A percentile compares a stretch with the other conserved stretches of the same genome.
phyloP scores from a whole-genome alignment of 2,888 invertebrate species.

The Falcaria lacertinaria region DNA sequence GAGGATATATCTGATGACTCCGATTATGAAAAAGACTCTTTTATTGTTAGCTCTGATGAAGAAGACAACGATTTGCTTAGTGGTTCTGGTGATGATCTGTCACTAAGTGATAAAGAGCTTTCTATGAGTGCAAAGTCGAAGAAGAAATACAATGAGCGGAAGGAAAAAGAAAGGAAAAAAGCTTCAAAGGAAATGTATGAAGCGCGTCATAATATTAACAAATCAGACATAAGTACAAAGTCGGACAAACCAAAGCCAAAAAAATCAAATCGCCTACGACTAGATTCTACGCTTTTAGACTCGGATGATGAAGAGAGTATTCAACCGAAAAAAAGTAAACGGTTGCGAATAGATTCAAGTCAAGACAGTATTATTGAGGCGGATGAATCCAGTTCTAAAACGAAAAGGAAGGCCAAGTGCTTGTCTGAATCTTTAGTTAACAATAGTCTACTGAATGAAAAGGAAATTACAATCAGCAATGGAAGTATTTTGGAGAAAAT shows the following conservation, averaged over 20 bases:
- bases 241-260: slow-evolving; percentile 20
- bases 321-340: slow-evolving; percentile 44
- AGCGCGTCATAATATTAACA: slow-evolving; percentile 52
- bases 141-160: slow-evolving; percentile 61
- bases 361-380: slow-evolving; percentile 28
- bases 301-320: slow-evolving; percentile 37
- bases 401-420: slow-evolving; percentile 33
- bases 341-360: slow-evolving; percentile 54
- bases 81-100: slow-evolving; percentile 66
- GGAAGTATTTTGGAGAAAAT: slow-evolving; percentile 26
- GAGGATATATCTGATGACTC: slow-evolving; percentile 61
- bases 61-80: slow-evolving; percentile 64
- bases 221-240: slow-evolving; percentile 26
- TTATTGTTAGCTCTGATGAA: slow-evolving; percentile 73
- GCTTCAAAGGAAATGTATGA: slow-evolving; percentile 70
- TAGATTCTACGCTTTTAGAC: slow-evolving; percentile 42
- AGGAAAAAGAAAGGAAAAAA: slow-evolving; percentile 61
- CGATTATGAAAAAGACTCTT: slow-evolving; percentile 76
- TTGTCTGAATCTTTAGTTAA: slow-evolving; percentile 39
- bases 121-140: slow-evolving; percentile 64
- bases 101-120: slow-evolving; percentile 65
- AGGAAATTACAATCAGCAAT: slow-evolving; percentile 49
- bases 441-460: slow-evolving; percentile 42
- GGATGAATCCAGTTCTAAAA: slow-evolving; percentile 20
- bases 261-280: slow-evolving; percentile 35